Evolutionary conservation across 2,797 vertebrate species (phyloP).

Genomic region (Halcyon smyrnensis): DNA sequence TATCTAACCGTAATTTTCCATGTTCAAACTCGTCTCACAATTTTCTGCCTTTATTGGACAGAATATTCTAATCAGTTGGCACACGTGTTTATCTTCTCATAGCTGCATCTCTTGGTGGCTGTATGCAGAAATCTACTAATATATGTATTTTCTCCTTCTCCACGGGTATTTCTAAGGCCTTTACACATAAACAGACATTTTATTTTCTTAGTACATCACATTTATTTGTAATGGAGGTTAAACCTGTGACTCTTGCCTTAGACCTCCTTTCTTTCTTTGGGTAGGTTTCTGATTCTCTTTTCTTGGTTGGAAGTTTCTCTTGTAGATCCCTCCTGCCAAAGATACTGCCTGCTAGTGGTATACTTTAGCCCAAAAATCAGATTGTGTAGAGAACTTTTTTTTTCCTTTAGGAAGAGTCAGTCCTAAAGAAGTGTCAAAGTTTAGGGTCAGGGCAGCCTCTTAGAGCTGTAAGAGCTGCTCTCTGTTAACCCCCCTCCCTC

Average conservation of each 20-base stretch:
- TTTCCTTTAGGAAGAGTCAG: background rate
- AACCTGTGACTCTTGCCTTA: background rate
- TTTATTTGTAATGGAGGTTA: background rate
- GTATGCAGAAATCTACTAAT: background rate
- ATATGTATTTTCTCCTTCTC: background rate
- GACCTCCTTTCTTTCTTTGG: rapidly evolving
- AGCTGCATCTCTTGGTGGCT: background rate
- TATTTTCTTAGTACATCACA: background rate
- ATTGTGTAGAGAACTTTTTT: background rate
- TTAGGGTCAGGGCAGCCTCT: too few relatives aligned
- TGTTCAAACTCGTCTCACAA: background rate
- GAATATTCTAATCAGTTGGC: background rate
- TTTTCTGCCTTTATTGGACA: background rate
- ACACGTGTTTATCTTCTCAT: background rate
- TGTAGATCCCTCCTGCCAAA: background rate
- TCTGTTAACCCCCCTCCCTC: too few relatives aligned
- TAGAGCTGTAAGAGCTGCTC: too few relatives aligned
- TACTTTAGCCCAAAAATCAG: background rate
- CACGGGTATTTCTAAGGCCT: background rate
- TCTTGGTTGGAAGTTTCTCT: background rate
- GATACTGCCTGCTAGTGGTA: background rate
- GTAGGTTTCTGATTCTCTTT: background rate
- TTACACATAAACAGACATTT: background rate
- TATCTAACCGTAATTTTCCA: background rate
- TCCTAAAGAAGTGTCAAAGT: background rate